These are phyloP conservation scores for Microctonus aethiopoides DNA, from an alignment of 2,888 invertebrate genomes.

Conservation along the genomic window DNA sequence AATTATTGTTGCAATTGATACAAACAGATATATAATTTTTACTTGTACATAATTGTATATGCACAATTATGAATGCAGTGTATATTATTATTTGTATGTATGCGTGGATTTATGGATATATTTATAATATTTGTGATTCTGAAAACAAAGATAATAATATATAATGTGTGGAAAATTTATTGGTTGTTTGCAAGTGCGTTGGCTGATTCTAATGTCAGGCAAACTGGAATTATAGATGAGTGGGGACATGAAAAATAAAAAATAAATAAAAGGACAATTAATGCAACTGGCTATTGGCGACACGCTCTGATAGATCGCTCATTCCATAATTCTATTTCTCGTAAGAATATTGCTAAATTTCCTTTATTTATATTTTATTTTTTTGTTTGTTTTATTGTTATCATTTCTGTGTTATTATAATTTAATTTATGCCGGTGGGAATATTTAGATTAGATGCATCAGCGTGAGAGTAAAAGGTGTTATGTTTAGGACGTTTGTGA, in stretches of 20 bases:
- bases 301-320: constrained; percentile 60
- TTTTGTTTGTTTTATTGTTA: not conserved
- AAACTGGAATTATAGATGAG: constrained; percentile 28
- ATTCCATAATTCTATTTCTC: constrained; percentile 43
- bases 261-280: constrained; percentile 21
- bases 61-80: too few relatives aligned
- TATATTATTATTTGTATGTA: not conserved
- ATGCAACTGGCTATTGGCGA: constrained; percentile 54
- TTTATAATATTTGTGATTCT: not conserved
- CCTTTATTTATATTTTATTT: constrained; percentile 23
- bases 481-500: not conserved
- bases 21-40: not conserved
- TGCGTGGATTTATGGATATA: not conserved
- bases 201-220: constrained; percentile 18
- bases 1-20: not conserved
- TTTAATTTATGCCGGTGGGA: not conserved
- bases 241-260: not conserved
- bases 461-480: not conserved
- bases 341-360: constrained; percentile 44
- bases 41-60: too few relatives aligned
- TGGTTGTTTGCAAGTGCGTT: constrained; percentile 6
- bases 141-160: constrained; percentile 7
- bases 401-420: not conserved
- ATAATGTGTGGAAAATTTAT: not conserved
- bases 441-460: not conserved